Base-by-base conservation (phyloP, 1,140 invertebrate genomes). In the Metaphire vulgaris region DNA sequence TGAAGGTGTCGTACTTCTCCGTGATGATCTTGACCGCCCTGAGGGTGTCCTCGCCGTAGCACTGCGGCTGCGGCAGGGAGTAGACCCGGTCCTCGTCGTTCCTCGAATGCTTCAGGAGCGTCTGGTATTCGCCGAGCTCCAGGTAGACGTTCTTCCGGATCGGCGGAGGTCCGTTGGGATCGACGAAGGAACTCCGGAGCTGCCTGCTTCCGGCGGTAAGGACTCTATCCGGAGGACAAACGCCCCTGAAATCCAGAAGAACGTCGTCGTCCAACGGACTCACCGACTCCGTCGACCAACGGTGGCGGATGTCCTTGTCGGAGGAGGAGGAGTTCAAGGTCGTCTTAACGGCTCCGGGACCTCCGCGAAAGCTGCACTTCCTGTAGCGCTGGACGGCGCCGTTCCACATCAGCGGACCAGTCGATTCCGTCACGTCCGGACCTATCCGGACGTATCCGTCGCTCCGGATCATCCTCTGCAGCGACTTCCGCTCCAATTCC, bases 11-110 rank as follows among this genome's bases (percentile, higher is more conserved):
- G 34, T 76, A 76, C 41, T 76, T 76, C 32, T 76, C 75, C 14
- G 75, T 76, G 68, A 76, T 76, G 29, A 29, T n/a, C 56, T 76
- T 76, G 15, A 76, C 69, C 21, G 75, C 75, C 26, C 64, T 56
- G 12, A 76, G n/a, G 21, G 75, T 76, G 69, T 76, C 69, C 26
- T 76, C 75, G 28, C 74, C 32, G 72, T 74, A 74, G 29, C 72
- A 74, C 14, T 41, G 72, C 56, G 72, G 72, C 26, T 74, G 72
- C 32, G 72, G 72, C 6, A 74, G 72, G 1, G 72, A 74, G 56
- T 74, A 74, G n/a, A 74, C 26, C 6, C 41, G 21, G 6, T 56
- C 41, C 70, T 31, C 70, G 1, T 32, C 41, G 30, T 72, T 34
- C 31, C 28, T 14, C 70, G 70, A 72, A 26, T 32, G 32, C 70